Evolutionary conservation across 2,888 invertebrate genomes (phyloP).

Genomic region (Cephus pulcher): DNA sequence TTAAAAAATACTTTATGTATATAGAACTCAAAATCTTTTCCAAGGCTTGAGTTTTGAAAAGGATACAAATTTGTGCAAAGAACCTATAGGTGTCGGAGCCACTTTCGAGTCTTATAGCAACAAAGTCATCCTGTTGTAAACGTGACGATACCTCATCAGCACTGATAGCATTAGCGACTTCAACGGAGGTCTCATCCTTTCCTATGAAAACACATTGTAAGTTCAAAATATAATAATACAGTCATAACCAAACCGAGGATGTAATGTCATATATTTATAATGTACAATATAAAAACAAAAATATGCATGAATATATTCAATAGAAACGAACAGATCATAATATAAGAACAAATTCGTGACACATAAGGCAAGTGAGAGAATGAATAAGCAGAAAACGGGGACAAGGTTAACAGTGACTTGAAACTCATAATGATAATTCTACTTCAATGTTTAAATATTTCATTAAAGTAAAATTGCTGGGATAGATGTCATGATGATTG

Average conservation of each 20-base stretch:
- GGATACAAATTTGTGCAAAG: conserved; percentile 89
- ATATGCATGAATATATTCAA: not conserved
- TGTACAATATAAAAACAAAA: not conserved
- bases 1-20: conserved; percentile 6
- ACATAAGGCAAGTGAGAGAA: not conserved
- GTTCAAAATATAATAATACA: conserved; percentile 18
- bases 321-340: conserved; percentile 4
- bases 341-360: not conserved
- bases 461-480: too few relatives aligned
- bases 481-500: too few relatives aligned
- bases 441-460: too few relatives aligned
- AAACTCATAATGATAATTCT: too few relatives aligned
- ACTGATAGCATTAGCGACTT: conserved; percentile 75
- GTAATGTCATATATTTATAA: too few relatives aligned
- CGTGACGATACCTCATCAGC: conserved; percentile 69
- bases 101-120: conserved; percentile 81
- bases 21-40: not conserved
- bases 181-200: conserved; percentile 78
- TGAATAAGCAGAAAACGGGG: not conserved
- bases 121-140: conserved; percentile 75
- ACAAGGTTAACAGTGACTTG: too few relatives aligned
- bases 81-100: conserved; percentile 82
- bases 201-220: conserved; percentile 68
- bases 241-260: not conserved
- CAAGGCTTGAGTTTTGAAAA: conserved; percentile 61